Percentiles rank a stretch among this genome's conserved stretches.
Evolutionary conservation across 1,140 invertebrate genomes (phyloP).

Genomic region (Lordiphosa clarofinis): DNA sequence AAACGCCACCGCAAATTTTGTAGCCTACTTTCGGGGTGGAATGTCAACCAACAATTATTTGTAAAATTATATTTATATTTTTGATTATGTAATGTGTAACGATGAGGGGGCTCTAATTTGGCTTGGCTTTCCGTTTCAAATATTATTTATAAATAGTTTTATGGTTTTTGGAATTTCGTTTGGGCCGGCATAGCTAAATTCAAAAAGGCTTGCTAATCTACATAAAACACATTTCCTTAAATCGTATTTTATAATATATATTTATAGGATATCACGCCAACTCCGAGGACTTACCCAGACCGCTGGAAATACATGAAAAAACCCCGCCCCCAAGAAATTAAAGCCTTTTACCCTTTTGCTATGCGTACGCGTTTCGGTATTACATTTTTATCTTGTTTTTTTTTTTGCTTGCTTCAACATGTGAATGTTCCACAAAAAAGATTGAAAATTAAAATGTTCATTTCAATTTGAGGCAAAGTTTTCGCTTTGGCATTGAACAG

Average conservation of each 20-base stretch:
- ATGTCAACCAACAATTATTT: too few relatives aligned
- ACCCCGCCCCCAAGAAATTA: slow-evolving; percentile 29
- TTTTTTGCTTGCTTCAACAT: slow-evolving; percentile 78
- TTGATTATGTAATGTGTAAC: slow-evolving; percentile 12
- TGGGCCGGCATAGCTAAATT: slow-evolving; percentile 62
- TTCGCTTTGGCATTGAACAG: slow-evolving; percentile 51
- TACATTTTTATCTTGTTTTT: slow-evolving; percentile 27
- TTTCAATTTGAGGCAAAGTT: slow-evolving; percentile 63
- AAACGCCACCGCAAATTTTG: slow-evolving; percentile 8
- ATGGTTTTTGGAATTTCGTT: background rate
- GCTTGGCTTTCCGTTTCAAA: slow-evolving; percentile 24
- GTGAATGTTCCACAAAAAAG: slow-evolving; percentile 79
- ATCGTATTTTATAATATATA: slow-evolving; percentile 52
- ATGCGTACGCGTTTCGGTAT: slow-evolving; percentile 47
- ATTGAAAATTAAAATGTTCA: slow-evolving; percentile 65
- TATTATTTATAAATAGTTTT: slow-evolving; percentile 11
- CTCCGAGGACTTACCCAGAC: slow-evolving; percentile 64
- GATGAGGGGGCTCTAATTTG: slow-evolving; percentile 24
- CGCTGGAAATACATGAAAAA: slow-evolving; percentile 53
- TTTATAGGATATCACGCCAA: slow-evolving; percentile 47
- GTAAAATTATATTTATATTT: background rate
- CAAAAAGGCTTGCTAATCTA: slow-evolving; percentile 73
- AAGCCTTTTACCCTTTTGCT: slow-evolving; percentile 39
- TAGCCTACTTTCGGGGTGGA: slow-evolving; percentile 26
- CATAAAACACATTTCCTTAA: slow-evolving; percentile 56